Conservation (phyloP, 2,113 vertebrate species). For the Indicator maculatus region DNA sequence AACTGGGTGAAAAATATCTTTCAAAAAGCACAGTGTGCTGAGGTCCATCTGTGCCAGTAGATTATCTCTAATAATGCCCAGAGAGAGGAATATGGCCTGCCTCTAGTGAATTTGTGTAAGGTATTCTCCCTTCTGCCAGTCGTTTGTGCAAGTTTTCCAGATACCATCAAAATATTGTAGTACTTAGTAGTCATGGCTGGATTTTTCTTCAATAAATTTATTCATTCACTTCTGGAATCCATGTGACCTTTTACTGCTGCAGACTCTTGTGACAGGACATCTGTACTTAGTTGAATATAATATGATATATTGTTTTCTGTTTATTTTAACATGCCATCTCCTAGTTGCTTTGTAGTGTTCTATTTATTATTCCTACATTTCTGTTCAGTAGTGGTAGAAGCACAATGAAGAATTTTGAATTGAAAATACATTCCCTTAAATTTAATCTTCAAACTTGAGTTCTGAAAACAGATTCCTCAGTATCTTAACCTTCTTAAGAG, state of each 20-base stretch:
- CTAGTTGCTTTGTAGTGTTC: neutral
- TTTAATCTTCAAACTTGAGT: neutral
- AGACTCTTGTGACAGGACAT: neutral
- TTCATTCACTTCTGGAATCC: neutral
- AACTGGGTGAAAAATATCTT: neutral
- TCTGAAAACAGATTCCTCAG: neutral
- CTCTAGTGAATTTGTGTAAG: neutral
- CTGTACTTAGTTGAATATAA: neutral
- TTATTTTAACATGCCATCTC: neutral
- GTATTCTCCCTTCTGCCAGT: neutral
- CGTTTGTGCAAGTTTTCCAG: neutral
- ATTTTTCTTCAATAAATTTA: neutral
- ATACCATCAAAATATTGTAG: neutral
- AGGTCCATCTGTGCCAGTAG: neutral
- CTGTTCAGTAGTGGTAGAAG: neutral
- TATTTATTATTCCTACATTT: neutral
- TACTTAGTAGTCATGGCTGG: neutral
- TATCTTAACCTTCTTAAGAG: constrained; percentile 21
- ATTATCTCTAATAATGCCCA: neutral
- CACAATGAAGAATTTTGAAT: neutral
- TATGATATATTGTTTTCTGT: neutral
- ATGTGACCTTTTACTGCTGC: neutral
- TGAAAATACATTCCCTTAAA: neutral
- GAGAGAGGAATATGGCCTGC: neutral
- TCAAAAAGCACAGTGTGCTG: neutral